A percentile compares a stretch with the other conserved stretches of the same genome.
Evolutionary conservation across 2,888 invertebrate genomes (phyloP).

Genomic region (Andrena haemorrhoa): DNA sequence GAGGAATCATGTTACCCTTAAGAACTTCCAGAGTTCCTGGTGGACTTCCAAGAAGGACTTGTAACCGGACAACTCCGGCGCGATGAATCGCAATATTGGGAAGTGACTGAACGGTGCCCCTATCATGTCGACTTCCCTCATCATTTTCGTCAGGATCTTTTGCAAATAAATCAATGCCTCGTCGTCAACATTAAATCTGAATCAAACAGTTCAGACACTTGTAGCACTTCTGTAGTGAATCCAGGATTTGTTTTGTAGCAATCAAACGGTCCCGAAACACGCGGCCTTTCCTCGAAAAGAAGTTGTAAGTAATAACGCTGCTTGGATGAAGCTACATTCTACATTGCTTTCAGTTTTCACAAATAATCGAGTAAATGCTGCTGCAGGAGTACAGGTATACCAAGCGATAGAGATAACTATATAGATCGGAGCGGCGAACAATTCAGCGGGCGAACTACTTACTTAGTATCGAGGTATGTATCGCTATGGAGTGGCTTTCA

Average conservation of each 20-base stretch:
- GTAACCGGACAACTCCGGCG: constrained; percentile 92
- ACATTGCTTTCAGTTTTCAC: no score
- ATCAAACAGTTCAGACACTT: background rate
- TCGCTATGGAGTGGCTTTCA: no score
- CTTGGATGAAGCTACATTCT: background rate
- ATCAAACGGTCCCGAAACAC: no score
- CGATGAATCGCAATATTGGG: constrained; percentile 89
- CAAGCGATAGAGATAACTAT: no score
- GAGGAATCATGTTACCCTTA: constrained; percentile 21
- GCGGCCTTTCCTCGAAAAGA: no score
- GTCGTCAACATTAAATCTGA: constrained; percentile 86
- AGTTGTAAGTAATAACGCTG: no score
- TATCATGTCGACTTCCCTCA: constrained; percentile 92
- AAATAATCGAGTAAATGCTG: no score
- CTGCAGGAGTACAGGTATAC: no score
- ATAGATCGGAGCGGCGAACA: no score
- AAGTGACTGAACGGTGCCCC: constrained; percentile 93
- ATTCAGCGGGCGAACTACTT: no score
- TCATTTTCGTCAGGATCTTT: constrained; percentile 89
- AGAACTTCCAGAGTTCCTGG: constrained; percentile 87
- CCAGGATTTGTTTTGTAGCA: no score
- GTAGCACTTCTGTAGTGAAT: background rate
- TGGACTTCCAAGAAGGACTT: constrained; percentile 90
- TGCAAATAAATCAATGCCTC: constrained; percentile 89
- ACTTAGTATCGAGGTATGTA: no score